A percentile compares a stretch with the other conserved stretches of the same genome.
phyloP scores from a whole-genome alignment of 2,113 vertebrate species.

The Condylura cristata region DNA sequence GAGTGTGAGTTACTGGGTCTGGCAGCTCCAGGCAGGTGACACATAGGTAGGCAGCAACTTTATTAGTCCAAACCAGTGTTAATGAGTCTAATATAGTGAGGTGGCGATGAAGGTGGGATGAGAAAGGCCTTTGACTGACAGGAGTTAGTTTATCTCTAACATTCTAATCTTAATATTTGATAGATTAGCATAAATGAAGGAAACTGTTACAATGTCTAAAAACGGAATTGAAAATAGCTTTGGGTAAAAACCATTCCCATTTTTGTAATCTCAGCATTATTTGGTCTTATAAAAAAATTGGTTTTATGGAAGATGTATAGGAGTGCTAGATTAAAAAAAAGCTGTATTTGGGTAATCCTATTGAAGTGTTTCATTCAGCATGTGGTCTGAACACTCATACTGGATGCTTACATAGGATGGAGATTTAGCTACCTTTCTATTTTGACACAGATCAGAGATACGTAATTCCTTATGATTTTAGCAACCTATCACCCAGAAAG shows the following conservation, averaged over 20 bases:
- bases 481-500: neutral
- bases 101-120: neutral
- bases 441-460: conserved; percentile 29
- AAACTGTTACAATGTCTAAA: neutral
- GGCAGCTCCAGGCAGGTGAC: neutral
- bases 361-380: neutral
- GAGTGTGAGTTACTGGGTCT: neutral
- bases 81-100: neutral
- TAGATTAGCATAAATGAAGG: neutral
- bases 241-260: conserved; percentile 15
- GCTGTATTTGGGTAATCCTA: neutral
- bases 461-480: neutral
- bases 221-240: neutral
- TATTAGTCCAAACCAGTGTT: neutral
- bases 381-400: neutral
- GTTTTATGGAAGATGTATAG: conserved; percentile 18
- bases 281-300: neutral
- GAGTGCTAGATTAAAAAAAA: neutral
- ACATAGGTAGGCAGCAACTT: neutral
- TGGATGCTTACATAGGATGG: neutral
- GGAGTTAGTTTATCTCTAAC: neutral
- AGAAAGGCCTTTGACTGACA: neutral
- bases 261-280: conserved; percentile 29
- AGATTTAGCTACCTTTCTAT: conserved; percentile 14
- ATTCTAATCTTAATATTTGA: neutral